Percentiles rank a stretch among this genome's conserved stretches.
Evolutionary conservation across 1,140 invertebrate genomes (phyloP).

Genomic region (Pseudomyrmex cubaensis): DNA sequence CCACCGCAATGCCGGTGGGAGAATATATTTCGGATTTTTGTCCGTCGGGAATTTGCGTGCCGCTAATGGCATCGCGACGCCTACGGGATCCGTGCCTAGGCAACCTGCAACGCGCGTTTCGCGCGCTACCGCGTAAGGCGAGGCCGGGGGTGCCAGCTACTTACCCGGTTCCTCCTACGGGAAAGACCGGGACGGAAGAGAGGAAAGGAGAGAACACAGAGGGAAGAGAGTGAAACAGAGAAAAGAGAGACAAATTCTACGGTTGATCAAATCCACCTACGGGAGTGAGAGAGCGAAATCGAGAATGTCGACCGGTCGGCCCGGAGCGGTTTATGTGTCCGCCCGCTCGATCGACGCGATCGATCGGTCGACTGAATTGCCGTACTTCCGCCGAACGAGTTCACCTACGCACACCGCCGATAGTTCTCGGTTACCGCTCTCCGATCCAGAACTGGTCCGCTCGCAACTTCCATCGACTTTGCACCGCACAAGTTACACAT

Average conservation of each 20-base stretch:
- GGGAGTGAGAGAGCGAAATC: constrained; percentile 59
- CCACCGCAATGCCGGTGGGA: constrained; percentile 44
- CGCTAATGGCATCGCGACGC: constrained; percentile 72
- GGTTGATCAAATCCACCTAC: constrained; percentile 54
- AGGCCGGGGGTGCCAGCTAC: constrained; percentile 66
- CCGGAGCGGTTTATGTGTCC: constrained; percentile 52
- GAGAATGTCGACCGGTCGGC: constrained; percentile 43
- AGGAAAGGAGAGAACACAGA: constrained; percentile 38
- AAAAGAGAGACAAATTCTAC: constrained; percentile 2
- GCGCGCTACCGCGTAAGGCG: constrained; percentile 74
- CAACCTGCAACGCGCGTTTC: constrained; percentile 69
- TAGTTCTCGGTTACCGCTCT: constrained; percentile 32
- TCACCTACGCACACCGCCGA: constrained; percentile 80
- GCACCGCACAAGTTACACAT: background rate
- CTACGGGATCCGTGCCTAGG: constrained; percentile 68
- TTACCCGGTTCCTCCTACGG: constrained; percentile 70
- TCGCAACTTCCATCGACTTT: background rate
- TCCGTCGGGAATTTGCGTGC: constrained; percentile 67
- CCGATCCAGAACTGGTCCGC: constrained; percentile 24
- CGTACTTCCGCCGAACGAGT: constrained; percentile 78
- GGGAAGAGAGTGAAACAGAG: constrained; percentile 34
- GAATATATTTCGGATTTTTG: constrained; percentile 70
- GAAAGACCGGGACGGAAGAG: constrained; percentile 51
- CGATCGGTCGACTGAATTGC: constrained; percentile 75
- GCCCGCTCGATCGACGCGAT: constrained; percentile 59